Conservation (phyloP, 2,797 vertebrate genomes). For the Aselliscus stoliczkanus region DNA sequence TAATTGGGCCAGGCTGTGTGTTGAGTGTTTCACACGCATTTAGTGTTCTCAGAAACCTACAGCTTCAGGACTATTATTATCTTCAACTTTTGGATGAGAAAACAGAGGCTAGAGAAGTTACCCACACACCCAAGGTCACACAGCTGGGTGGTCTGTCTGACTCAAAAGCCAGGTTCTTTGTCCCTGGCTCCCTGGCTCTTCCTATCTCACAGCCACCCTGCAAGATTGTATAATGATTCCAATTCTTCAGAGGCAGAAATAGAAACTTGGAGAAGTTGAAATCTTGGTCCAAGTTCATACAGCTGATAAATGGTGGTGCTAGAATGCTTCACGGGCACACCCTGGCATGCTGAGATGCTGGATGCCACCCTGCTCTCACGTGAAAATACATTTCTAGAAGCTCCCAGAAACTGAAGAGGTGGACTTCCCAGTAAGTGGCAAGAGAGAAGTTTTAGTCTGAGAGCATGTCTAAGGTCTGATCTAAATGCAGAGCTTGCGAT, state of each 20-base stretch:
- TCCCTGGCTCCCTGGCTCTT: background rate
- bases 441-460: background rate
- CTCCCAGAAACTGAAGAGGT: background rate
- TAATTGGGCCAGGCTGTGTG: background rate
- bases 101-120: background rate
- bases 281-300: background rate
- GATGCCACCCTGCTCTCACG: background rate
- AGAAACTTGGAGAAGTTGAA: background rate
- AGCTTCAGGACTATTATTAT: background rate
- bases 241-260: background rate
- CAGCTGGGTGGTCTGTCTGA: background rate
- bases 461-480: background rate
- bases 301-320: background rate
- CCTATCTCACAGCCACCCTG: background rate
- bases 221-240: background rate
- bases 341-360: background rate
- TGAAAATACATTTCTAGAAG: background rate
- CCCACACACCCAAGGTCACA: background rate
- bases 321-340: accelerated
- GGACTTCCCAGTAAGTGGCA: background rate
- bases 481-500: background rate
- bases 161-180: background rate
- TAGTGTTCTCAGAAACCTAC: background rate
- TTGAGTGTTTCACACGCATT: accelerated
- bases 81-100: background rate